Base-by-base conservation (phyloP, 2,113 vertebrate genomes). In the Prietella phreatophila region DNA sequence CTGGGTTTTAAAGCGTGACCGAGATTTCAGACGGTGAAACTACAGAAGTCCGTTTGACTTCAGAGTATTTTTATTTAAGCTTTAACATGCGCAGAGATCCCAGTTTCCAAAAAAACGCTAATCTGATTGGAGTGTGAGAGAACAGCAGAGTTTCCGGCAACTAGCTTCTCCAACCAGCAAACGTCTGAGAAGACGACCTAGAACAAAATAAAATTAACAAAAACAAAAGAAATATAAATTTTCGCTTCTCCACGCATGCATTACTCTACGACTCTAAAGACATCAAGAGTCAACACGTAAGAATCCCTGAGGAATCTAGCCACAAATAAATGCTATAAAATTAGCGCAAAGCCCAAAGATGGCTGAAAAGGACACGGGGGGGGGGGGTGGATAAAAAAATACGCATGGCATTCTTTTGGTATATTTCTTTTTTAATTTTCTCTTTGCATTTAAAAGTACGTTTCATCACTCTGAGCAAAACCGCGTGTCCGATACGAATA, bases 111-210 rank as follows among this genome's bases (percentile, higher is more conserved):
- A 36, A 36, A 75, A 75, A 75, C 3, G 11, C 42, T 50, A 56
- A 33, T 67, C n/a, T 65, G 13, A 65, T 17, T 13, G 22, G 25
- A 47, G 27, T 5, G 20, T 0, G 30, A 1, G 71, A 79, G 39
- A 47, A 65, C 85, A 81, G 22, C 80, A 50, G 87, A 85, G 61
- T 69, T 87, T 86, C 87, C 80, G 69, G 87, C 88, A 92, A 90
- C 90, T 95, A 96, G 89, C 94, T 95, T 91, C 95, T 95, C 95
- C 95, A 96, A 69, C 94, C 88, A 67, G 55, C 84, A 61, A 96
- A 95, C 30, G 94, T 94, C 90, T 95, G 94, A 76, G 92, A 17
- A 87, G 86, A 63, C 61, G 94, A 92, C 91, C 95, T 96, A 93
- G 27, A 93, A 91, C 61, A 91, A 91, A 78, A 91, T 84, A 91